Base-by-base conservation (phyloP, 2,113 vertebrate genomes). In the Macrotus californicus region DNA sequence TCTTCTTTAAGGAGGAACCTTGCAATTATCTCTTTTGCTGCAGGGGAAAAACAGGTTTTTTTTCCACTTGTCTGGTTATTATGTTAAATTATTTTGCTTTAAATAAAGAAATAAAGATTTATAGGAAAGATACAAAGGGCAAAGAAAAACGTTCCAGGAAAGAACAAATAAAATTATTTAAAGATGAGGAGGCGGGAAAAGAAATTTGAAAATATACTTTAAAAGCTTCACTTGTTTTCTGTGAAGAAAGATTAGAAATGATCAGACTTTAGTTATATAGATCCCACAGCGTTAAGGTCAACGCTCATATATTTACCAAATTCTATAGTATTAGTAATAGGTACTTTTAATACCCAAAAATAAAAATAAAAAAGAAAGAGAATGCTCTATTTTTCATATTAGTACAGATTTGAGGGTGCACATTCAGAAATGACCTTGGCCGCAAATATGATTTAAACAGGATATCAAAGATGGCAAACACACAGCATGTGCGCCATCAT, bases 81-180 rank as follows among this genome's bases (percentile, higher is more conserved):
- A 76, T 89, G 70, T 92, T 66, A 79, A 61, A 59, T 90, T 70
- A 80, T 94, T 95, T 92, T 95, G 43, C 61, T 91, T 91, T 89
- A 96, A 93, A 52, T 73, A 91, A 90, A 16, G 66, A 73, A 94
- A 91, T 50, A 7, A 88, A 29, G 31, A 31, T 69, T 73, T 88
- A 83, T 84, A 90, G 24, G 46, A 93, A 87, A 96, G 34, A 73
- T 87, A 95, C 36, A 93, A 85, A 94, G 15, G 18, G 46, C 73
- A 24, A 91, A 80, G 43, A 80, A 82, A 84, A 77, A 64, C 90
- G 43, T 89, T 93, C 61, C 39, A 36, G n/a, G 59, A 66, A 95
- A 95, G 29, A 93, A 36, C 39, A 95, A 80, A 91, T 84, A 86
- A 83, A 85, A 86, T 89, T 67, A 72, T 81, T 89, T 83, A 91